Conservation (phyloP, 2,888 invertebrate genomes). For the Brachyopa scutellaris region DNA sequence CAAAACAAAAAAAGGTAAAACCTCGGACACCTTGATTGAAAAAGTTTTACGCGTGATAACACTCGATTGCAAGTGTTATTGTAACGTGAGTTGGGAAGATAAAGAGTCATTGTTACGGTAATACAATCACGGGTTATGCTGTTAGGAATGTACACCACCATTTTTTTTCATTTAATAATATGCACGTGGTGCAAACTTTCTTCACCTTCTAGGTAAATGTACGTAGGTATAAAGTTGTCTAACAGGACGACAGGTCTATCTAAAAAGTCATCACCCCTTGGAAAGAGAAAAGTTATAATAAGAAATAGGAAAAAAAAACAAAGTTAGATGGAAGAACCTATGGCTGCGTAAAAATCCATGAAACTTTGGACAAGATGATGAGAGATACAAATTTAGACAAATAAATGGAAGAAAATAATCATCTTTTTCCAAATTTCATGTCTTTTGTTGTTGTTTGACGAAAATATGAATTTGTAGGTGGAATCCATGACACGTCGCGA, state of each 20-base stretch:
- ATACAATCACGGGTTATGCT: not conserved
- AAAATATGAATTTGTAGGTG: no score
- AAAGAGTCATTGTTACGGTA: slow-evolving; percentile 33
- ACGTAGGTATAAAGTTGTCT: no score
- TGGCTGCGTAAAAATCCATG: no score
- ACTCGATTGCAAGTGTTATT: slow-evolving; percentile 31
- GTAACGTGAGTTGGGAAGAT: slow-evolving; percentile 15
- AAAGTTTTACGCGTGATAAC: slow-evolving; percentile 55
- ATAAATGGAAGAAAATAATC: no score
- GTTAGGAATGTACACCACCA: not conserved
- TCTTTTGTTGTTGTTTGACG: no score
- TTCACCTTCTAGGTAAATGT: not conserved
- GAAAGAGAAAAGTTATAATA: not conserved
- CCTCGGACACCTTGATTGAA: slow-evolving; percentile 47
- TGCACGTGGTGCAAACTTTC: not conserved
- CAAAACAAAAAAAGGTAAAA: not conserved
- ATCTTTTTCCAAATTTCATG: no score
- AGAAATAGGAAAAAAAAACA: no score
- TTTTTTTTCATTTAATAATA: not conserved
- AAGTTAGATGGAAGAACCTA: no score
- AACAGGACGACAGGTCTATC: not conserved
- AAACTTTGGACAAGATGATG: no score
- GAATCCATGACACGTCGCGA: no score
- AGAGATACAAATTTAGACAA: no score
- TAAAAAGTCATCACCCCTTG: not conserved